Evolutionary conservation across 2,113 vertebrate species (phyloP).

Genomic region (Saguinus imperator): DNA sequence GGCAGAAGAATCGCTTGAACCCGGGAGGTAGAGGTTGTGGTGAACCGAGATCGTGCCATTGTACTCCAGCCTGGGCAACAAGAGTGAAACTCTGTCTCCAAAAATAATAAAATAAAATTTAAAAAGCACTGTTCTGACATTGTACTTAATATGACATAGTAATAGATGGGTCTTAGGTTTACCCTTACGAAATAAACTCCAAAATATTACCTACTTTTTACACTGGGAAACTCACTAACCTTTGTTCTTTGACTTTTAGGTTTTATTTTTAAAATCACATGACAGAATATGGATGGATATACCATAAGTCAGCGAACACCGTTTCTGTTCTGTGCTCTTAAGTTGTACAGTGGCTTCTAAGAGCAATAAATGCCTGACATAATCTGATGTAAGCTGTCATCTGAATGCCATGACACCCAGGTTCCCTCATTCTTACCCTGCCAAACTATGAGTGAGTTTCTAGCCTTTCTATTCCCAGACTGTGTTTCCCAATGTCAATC

Average conservation of each 20-base stretch:
- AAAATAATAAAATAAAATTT: too few relatives aligned
- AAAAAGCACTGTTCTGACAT: neutral
- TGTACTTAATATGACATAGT: neutral
- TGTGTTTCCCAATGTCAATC: neutral
- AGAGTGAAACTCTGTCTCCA: too few relatives aligned
- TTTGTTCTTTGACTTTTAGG: constrained; percentile 25
- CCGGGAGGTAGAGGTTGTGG: too few relatives aligned
- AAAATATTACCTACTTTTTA: neutral
- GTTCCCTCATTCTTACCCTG: neutral
- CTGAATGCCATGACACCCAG: neutral
- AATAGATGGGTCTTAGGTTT: neutral
- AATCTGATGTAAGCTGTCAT: neutral
- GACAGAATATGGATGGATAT: neutral
- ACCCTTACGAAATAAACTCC: neutral
- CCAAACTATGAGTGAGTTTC: neutral
- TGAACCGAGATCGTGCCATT: too few relatives aligned
- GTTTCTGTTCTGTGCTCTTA: neutral
- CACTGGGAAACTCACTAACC: neutral
- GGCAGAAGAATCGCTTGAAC: too few relatives aligned
- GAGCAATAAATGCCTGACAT: neutral
- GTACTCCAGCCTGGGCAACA: too few relatives aligned
- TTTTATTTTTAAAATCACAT: neutral
- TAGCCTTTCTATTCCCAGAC: neutral
- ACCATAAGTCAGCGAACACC: neutral
- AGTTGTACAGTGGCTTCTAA: neutral